Percentiles rank a stretch among this genome's conserved stretches.
Evolutionary conservation across 2,888 invertebrate species (phyloP).

Genomic region (Stenurella melanura): DNA sequence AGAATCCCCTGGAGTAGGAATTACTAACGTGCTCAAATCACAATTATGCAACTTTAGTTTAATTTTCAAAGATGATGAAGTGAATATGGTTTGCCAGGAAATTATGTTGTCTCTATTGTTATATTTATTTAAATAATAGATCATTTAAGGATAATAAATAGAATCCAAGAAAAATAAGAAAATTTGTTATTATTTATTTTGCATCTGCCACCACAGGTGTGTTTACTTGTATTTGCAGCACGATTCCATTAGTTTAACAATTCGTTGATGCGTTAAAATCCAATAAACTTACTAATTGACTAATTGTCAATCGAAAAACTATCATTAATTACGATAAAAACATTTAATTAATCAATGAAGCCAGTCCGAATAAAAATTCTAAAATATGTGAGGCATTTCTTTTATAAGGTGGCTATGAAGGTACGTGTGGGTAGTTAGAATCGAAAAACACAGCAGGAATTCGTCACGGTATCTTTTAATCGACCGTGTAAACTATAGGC

Average conservation of each 20-base stretch:
- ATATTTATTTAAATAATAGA: too few relatives aligned
- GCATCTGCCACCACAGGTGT: background rate
- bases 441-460: constrained; percentile 43
- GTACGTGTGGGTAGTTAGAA: constrained; percentile 38
- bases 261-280: background rate
- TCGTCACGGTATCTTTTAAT: constrained; percentile 59
- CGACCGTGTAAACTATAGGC: constrained; percentile 68
- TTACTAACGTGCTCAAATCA: too few relatives aligned
- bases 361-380: constrained; percentile 1
- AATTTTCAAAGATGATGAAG: too few relatives aligned
- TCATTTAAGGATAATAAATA: too few relatives aligned
- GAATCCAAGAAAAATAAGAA: too few relatives aligned
- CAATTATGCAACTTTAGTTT: too few relatives aligned
- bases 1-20: too few relatives aligned
- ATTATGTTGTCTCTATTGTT: too few relatives aligned
- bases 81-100: too few relatives aligned
- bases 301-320: constrained; percentile 5
- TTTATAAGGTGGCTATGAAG: constrained; percentile 36
- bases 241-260: background rate
- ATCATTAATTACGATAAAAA: constrained; percentile 20
- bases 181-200: background rate
- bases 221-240: too few relatives aligned
- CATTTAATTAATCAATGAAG: constrained; percentile 35
- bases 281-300: constrained; percentile 8
- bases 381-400: constrained; percentile 37